phyloP scores from a whole-genome alignment of 2,113 vertebrate species.

The Scortum barcoo region DNA sequence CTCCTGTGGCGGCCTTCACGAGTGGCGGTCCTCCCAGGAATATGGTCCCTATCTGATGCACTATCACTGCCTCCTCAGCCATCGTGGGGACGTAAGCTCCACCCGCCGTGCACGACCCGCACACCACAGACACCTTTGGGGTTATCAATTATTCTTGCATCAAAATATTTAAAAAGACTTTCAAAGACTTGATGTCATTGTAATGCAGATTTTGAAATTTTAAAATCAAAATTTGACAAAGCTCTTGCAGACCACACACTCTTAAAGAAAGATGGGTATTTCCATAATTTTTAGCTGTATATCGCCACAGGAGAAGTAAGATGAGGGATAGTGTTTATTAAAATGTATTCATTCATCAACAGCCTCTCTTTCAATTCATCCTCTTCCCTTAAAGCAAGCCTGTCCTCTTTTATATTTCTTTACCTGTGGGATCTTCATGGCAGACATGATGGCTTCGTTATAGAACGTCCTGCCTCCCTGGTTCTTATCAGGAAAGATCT shows the following conservation, averaged over 20 bases:
- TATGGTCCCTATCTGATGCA: constrained; percentile 88
- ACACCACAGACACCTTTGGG: constrained; percentile 89
- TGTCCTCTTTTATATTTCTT: neutral
- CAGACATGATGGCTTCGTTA: constrained; percentile 90
- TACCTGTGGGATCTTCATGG: constrained; percentile 91
- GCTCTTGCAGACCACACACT: neutral
- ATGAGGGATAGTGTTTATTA: neutral
- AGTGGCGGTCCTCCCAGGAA: constrained; percentile 91
- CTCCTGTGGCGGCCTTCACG: constrained; percentile 92
- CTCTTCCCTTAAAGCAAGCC: neutral
- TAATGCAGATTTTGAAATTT: neutral
- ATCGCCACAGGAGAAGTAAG: neutral
- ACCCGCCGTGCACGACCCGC: constrained; percentile 90
- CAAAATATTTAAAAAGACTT: neutral
- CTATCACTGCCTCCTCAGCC: constrained; percentile 88
- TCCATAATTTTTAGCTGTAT: neutral
- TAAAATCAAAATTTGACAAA: neutral
- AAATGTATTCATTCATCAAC: constrained; percentile 1
- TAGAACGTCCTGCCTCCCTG: constrained; percentile 90
- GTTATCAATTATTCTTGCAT: constrained; percentile 1
- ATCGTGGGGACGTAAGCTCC: constrained; percentile 90
- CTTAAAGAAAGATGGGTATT: no score
- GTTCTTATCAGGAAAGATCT: constrained; percentile 91
- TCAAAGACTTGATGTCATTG: neutral
- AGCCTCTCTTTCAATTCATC: neutral